Base-by-base conservation (phyloP, 2,113 vertebrate genomes). In the Oreochromis aureus region DNA sequence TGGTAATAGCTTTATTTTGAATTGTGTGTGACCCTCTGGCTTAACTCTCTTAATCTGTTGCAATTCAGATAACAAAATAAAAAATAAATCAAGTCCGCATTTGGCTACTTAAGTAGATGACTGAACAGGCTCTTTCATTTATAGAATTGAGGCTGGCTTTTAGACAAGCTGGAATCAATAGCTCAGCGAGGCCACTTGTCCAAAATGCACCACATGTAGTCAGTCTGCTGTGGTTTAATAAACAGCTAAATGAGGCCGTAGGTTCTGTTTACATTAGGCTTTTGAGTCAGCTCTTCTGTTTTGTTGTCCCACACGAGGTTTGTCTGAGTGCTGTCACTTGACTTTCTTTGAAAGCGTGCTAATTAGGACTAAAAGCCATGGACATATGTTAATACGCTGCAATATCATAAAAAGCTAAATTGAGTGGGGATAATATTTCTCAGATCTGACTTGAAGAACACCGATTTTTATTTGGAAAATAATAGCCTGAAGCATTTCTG, bases 391-490 rank as follows among this genome's bases (percentile, higher is more conserved):
- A 48, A 19, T 66, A 83, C 13, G 39, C 16, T 24, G 84, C 85
- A 85, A 55, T 81, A 79, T 83, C 69, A 80, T 89, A 63, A 89
- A 90, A 91, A 88, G 86, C 51, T 9, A 8, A 84, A 54, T 44
- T 39, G 32, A 56, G 82, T 66, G 41, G 16, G 10, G 66, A 46
- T 80, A 54, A 30, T 12, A 5, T 18, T 32, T 83, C 32, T 36
- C 19, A 71, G 79, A 32, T 53, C 59, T 44, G 44, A 91, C 51
- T 30, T 51, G 11, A 81, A 24, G 19, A 48, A 8, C 19, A 22
- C 6, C 12, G 19, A 51, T 56, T 53, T 55, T 56, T 56, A 44
- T 24, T n/a, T 24, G 6, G 41, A 48, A 76, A 76, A 76, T 76
- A 51, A 48, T 48, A 30, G 24, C 44, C 44, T 30, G 24, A 76